Base-by-base conservation (phyloP, 2,888 invertebrate genomes). In the Leucania comma region DNA sequence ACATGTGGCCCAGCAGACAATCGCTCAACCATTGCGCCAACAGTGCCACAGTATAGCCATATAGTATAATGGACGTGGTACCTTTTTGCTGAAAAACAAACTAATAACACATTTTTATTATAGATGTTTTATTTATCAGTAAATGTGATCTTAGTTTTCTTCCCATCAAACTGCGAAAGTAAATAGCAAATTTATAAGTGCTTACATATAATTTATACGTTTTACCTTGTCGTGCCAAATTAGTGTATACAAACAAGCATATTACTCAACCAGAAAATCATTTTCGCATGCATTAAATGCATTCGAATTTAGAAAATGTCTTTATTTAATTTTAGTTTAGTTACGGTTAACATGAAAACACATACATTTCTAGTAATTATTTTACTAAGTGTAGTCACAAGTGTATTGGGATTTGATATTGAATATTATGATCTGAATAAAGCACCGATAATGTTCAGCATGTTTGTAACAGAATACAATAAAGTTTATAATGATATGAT, bases 361-460 rank as follows among this genome's bases (percentile, higher is more conserved):
- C 24, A 46, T 17, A 35, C 24, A 50, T 17, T 48, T 38, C 35
- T 60, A 38, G 12, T 58, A 12, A 42, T 29, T 48, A 2, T 57
- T 64, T 26, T 53, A 35, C 9, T 65, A 14, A 22, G 42, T 22
- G 9, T 17, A 56, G 26, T 65, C 10, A 20, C 22, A 29, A 35
- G 26, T 42, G 20, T 56, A 29, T 53, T 24, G 17, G 71, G 60
- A 20, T 9, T 20, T 3, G 61, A 71, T 35, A 50, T 22, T 10
- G 65, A 65, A 42, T 78, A 78, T 56, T 79, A 78, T 56, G 69
- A 79, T 58, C 10, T 79, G 14, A 74, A 70, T 35, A 69, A 78
- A 56, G 53, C 75, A 20, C 66, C 60, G n/a, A 38, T 38, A 26
- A 53, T 70, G 26, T 74, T 74, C 46, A 22, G 4, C 1, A 61